Percentiles rank a stretch among this genome's conserved stretches.
These are phyloP conservation scores for Pelagia noctiluca DNA, from an alignment of 30 jellyfish, hydroid and myxozoan genomes.

Conservation along the genomic window DNA sequence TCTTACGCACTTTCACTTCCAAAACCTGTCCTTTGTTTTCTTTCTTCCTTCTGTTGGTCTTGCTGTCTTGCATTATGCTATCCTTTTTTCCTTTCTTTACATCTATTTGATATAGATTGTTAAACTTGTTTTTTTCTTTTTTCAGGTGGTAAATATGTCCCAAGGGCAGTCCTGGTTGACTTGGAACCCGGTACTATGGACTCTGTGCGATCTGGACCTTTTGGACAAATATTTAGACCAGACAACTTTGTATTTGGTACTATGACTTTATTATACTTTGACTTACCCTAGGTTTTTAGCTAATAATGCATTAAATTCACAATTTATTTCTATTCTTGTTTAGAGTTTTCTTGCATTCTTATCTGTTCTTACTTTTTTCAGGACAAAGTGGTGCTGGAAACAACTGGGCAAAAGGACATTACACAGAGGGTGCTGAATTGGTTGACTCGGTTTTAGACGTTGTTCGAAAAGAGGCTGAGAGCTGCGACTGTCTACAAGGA, in stretches of 20 bases:
- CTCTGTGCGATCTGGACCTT: slow-evolving; percentile 80
- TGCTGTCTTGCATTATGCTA: no score
- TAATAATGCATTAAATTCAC: background rate
- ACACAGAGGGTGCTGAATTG: slow-evolving; percentile 96
- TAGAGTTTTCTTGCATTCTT: background rate
- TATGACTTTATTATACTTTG: background rate
- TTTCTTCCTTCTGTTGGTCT: no score
- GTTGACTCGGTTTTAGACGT: slow-evolving; percentile 86
- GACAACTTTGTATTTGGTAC: slow-evolving; percentile 89
- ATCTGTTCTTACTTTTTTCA: background rate
- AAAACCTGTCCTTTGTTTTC: no score
- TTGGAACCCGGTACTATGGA: slow-evolving; percentile 93
- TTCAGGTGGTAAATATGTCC: slow-evolving; percentile 86
- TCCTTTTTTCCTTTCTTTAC: no score
- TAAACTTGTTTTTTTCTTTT: background rate
- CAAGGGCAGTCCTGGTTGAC: slow-evolving; percentile 89
- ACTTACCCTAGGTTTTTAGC: background rate
- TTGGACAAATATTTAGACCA: slow-evolving; percentile 84
- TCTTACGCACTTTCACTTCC: no score
- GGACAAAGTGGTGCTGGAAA: slow-evolving; percentile 98
- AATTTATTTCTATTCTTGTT: background rate
- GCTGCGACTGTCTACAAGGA: slow-evolving; percentile 94
- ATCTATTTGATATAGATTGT: no score
- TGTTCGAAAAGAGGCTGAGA: slow-evolving; percentile 83
- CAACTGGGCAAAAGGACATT: slow-evolving; percentile 98